These are phyloP conservation scores for Odontocolon sp. DNA, from an alignment of 2,888 invertebrate species.

Conservation along the genomic window DNA sequence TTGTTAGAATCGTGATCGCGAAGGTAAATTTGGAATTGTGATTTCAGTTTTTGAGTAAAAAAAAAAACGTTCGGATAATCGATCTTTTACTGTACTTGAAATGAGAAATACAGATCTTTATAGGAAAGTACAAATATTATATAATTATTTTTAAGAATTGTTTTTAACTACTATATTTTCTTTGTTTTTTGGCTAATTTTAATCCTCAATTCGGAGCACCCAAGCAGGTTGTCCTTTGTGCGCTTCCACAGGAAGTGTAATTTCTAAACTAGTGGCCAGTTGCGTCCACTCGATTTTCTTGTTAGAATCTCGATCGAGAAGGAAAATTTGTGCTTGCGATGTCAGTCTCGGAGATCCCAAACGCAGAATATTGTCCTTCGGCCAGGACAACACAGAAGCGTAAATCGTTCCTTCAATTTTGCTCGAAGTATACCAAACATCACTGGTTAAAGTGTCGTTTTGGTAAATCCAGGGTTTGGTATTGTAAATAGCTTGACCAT, in stretches of 20 bases:
- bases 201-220: conserved; percentile 66
- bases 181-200: too few relatives aligned
- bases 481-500: conserved; percentile 93
- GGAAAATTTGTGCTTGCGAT: conserved; percentile 45
- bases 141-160: too few relatives aligned
- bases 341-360: conserved; percentile 80
- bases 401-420: conserved; percentile 82
- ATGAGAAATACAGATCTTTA: too few relatives aligned
- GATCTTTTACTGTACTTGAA: too few relatives aligned
- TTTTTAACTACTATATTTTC: too few relatives aligned
- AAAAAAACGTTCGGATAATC: too few relatives aligned
- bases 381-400: conserved; percentile 88
- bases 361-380: conserved; percentile 82
- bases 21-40: too few relatives aligned
- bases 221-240: conserved; percentile 75
- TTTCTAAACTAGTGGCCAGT: conserved; percentile 39
- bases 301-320: conserved; percentile 79
- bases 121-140: too few relatives aligned
- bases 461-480: conserved; percentile 90
- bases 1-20: too few relatives aligned
- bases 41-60: too few relatives aligned
- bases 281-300: conserved; percentile 68
- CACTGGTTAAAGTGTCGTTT: conserved; percentile 88
- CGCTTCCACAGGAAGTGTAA: conserved; percentile 66
- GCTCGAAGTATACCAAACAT: conserved; percentile 89